phyloP scores from a whole-genome alignment of 2,888 invertebrate genomes.

The Odontothrips loti region DNA sequence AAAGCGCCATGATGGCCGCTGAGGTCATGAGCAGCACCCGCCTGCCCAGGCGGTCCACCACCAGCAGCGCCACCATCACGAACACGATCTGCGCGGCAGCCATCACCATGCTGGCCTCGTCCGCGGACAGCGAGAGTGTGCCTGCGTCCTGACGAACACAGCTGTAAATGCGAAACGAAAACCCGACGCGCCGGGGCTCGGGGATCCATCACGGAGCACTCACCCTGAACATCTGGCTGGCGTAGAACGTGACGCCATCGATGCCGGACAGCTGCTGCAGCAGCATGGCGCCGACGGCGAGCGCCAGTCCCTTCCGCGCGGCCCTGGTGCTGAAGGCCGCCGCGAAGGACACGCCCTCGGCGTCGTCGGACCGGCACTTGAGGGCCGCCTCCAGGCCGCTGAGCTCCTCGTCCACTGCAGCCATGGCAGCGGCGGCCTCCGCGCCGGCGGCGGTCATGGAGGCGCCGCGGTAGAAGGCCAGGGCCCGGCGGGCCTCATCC shows the following conservation, averaged over 20 bases:
- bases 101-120: slow-evolving; percentile 13
- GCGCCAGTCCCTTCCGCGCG: neutral
- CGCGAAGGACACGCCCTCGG: neutral
- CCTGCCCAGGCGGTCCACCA: slow-evolving; percentile 49
- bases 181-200: no score
- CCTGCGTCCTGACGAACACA: neutral
- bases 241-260: slow-evolving; percentile 42
- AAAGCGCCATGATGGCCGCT: slow-evolving; percentile 40
- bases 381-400: slow-evolving; percentile 1
- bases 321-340: neutral
- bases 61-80: slow-evolving; percentile 41
- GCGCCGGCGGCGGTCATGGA: slow-evolving; percentile 39
- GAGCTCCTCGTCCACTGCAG: slow-evolving; percentile 39
- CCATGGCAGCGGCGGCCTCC: slow-evolving; percentile 34
- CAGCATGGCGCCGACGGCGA: slow-evolving; percentile 45
- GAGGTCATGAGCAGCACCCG: slow-evolving; percentile 46
- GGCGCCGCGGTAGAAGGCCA: slow-evolving; percentile 41
- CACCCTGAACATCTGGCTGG: slow-evolving; percentile 39
- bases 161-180: no score
- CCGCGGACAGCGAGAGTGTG: neutral
- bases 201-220: no score
- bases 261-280: slow-evolving; percentile 42
- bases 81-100: neutral
- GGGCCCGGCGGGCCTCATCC: slow-evolving; percentile 44
- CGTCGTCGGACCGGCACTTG: neutral